A percentile compares a stretch with the other conserved stretches of the same genome.
Conservation (phyloP, 1,140 invertebrate species). For the Trichoplusia ni region DNA sequence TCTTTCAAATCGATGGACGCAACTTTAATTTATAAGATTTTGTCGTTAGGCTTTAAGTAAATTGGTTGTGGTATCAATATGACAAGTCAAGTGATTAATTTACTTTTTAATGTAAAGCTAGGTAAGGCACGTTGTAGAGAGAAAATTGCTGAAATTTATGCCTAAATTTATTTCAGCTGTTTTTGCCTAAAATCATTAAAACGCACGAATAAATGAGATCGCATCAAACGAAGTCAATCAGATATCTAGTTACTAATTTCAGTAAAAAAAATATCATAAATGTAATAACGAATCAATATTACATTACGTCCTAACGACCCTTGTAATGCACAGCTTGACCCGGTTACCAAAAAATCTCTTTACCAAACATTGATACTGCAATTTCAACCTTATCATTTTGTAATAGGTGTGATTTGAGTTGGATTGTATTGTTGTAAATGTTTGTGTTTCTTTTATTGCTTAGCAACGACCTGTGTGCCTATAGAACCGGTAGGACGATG, state of each 20-base stretch:
- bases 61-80: too few species aligned
- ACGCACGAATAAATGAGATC: too few species aligned
- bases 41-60: too few species aligned
- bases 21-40: too few species aligned
- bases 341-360: slow-evolving; percentile 20
- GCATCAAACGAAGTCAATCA: too few species aligned
- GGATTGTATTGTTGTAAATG: neutral
- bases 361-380: neutral
- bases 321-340: slow-evolving; percentile 36
- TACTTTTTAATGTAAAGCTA: too few species aligned
- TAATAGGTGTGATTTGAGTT: slow-evolving; percentile 1
- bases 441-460: slow-evolving; percentile 56
- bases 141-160: too few species aligned
- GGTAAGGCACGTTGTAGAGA: too few species aligned
- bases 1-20: too few species aligned
- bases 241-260: neutral
- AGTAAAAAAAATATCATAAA: neutral
- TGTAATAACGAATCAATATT: slow-evolving; percentile 30
- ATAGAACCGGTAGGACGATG: slow-evolving; percentile 17
- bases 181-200: too few species aligned
- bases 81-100: too few species aligned
- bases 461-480: slow-evolving; percentile 50
- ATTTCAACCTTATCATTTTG: slow-evolving; percentile 1
- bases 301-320: slow-evolving; percentile 27
- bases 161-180: too few species aligned